A percentile compares a stretch with the other conserved stretches of the same genome.
phyloP scores from a whole-genome alignment of 1,140 invertebrate species.

The Aphelenchoides fujianensis region DNA sequence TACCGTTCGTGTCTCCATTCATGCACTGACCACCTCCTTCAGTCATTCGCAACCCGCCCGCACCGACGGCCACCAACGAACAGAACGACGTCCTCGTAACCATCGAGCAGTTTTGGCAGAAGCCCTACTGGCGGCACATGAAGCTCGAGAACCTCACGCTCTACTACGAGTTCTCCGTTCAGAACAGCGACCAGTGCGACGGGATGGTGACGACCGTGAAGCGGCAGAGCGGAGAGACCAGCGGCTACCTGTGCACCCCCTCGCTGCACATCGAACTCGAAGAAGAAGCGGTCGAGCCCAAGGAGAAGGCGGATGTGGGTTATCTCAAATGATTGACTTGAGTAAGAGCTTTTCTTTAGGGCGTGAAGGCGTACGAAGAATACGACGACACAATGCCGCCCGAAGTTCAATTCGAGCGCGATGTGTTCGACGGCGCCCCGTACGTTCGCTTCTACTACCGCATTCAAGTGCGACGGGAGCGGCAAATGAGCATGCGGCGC shows the following conservation, averaged over 20 bases:
- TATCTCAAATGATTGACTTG: not conserved
- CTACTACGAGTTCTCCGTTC: slow-evolving; percentile 38
- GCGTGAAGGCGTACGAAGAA: slow-evolving; percentile 22
- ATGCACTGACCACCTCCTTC: slow-evolving; percentile 1
- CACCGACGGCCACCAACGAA: slow-evolving; percentile 30
- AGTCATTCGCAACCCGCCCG: slow-evolving; percentile 32
- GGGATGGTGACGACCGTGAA: slow-evolving; percentile 25
- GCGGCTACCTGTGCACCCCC: slow-evolving; percentile 26
- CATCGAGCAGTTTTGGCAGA: slow-evolving; percentile 37
- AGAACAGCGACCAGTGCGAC: slow-evolving; percentile 21
- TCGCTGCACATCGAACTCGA: slow-evolving; percentile 29
- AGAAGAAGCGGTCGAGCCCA: slow-evolving; percentile 17
- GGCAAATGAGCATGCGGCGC: slow-evolving; percentile 16
- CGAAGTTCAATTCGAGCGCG: slow-evolving; percentile 40
- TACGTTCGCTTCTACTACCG: slow-evolving; percentile 27
- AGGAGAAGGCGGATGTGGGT: not conserved
- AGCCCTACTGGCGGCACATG: slow-evolving; percentile 31
- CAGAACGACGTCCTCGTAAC: slow-evolving; percentile 35
- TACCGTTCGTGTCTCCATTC: not conserved
- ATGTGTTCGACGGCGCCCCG: slow-evolving; percentile 39
- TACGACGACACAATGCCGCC: slow-evolving; percentile 35
- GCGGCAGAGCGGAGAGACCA: slow-evolving; percentile 18
- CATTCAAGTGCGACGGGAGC: slow-evolving; percentile 16
- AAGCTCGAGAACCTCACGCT: slow-evolving; percentile 32
- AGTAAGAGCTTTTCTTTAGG: not conserved